Percentiles rank a stretch among this genome's conserved stretches.
phyloP scores from a whole-genome alignment of 2,888 invertebrate species.

The Atrina japonica region DNA sequence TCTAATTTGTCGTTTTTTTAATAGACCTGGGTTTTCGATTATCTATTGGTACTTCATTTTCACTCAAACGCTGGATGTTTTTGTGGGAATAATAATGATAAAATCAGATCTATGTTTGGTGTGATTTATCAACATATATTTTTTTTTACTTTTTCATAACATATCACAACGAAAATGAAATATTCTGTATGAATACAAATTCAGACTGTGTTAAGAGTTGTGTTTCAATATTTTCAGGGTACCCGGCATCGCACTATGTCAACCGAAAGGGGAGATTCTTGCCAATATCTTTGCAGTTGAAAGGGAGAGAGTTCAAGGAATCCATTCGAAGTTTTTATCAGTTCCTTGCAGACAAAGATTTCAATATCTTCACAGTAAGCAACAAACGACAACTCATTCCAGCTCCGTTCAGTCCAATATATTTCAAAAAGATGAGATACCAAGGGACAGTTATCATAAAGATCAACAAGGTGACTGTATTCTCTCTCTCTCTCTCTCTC shows the following conservation, averaged over 20 bases:
- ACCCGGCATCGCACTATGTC: conserved; percentile 13
- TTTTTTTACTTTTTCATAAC: too few species aligned
- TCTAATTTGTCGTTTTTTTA: too few species aligned
- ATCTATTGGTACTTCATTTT: too few species aligned
- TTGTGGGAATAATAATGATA: too few species aligned
- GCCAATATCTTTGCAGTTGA: conserved; percentile 8
- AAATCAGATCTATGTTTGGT: too few species aligned
- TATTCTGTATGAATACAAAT: too few species aligned
- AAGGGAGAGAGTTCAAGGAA: conserved; percentile 7
- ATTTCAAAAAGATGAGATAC: conserved; percentile 20
- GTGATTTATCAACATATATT: too few species aligned
- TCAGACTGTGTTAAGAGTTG: too few species aligned
- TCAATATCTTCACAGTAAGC: conserved; percentile 10
- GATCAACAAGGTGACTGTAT: conserved; percentile 18
- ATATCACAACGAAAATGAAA: too few species aligned
- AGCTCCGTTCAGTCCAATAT: conserved; percentile 14
- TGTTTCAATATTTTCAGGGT: conserved; percentile 16
- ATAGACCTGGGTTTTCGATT: too few species aligned
- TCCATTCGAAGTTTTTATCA: conserved; percentile 3
- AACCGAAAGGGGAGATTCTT: conserved; percentile 10
- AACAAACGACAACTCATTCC: conserved; percentile 7
- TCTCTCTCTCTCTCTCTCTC: too few species aligned
- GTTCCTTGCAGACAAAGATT: conserved; percentile 2
- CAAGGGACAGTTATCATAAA: conserved; percentile 20
- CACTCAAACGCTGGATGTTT: too few species aligned